Evolutionary conservation across 2,888 invertebrate species (phyloP), one percentile per base, ranked within the genome.

Genomic region (Polymixis lichenea): DNA sequence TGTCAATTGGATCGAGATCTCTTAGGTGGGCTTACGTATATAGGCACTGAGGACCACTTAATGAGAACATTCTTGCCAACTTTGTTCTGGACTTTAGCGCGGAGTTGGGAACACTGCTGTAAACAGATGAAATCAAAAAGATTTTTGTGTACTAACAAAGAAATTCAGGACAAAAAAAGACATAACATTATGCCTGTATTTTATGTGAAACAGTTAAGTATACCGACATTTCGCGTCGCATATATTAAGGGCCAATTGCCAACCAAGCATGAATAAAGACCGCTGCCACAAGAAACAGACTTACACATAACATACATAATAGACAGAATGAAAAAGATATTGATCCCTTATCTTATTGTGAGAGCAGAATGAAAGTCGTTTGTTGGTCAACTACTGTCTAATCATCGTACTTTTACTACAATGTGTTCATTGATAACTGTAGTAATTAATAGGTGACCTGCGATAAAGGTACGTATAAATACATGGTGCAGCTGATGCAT

Each of bases 381-480:
- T 77, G 53, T 77, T 82, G 51, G 65, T 56, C 75, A 77, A 49
- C 70, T 78, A 75, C 74, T 64, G 15, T 78, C 67, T 72, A 80
- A 82, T 69, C 72, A 82, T 82, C 70, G n/a, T 56, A 77, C 70
- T 82, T 83, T 82, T 75, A 82, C 76, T 86, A 79, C 67, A 78
- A 77, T n/a, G 43, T 77, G 38, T 72, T 71, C 73, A 68, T 78
- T 87, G 84, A 87, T 86, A 82, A 82, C 62, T 55, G 55, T 51
- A 67, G 61, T 77, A 84, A 76, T 80, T 81, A 85, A 70, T 55
- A 69, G 64, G 65, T 86, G 87, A 88, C 88, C 86, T 83, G 46
- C 66, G 88, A 88, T 87, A 88, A 87, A 65, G 46, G 43, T 70
- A 32, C 70, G 64, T 80, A 93, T 93, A 93, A 90, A 90, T 90